phyloP scores from a whole-genome alignment of 2,113 vertebrate species.

The Tichodroma muraria region DNA sequence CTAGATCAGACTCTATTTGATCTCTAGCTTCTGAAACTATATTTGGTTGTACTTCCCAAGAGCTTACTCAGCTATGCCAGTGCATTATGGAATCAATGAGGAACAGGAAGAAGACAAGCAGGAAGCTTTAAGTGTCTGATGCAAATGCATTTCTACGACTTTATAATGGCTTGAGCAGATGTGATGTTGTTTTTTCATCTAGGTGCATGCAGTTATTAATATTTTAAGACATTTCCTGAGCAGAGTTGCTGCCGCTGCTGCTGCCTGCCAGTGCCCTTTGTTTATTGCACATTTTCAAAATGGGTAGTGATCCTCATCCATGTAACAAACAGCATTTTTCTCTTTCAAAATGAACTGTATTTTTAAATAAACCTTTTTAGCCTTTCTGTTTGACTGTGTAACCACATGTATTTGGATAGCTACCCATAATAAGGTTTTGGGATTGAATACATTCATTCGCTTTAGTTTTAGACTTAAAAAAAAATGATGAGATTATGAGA shows the following conservation, averaged over 20 bases:
- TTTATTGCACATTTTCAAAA: background rate
- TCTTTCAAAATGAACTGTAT: background rate
- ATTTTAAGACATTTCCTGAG: background rate
- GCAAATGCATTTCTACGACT: background rate
- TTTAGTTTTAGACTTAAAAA: background rate
- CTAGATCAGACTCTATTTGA: background rate
- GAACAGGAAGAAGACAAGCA: background rate
- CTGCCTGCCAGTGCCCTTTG: background rate
- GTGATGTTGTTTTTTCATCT: background rate
- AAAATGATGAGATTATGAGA: background rate
- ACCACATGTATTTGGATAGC: background rate
- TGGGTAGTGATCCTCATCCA: background rate
- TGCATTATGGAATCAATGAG: background rate
- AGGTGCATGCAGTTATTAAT: background rate
- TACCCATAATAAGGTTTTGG: background rate
- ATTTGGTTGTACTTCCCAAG: background rate
- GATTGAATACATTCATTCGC: background rate
- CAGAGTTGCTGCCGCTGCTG: background rate
- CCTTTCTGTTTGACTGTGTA: background rate
- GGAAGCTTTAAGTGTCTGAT: background rate
- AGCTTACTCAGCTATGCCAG: background rate
- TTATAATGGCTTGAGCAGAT: conserved; percentile 1
- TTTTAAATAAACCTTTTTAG: background rate
- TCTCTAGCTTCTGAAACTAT: background rate
- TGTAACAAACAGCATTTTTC: background rate